phyloP scores from a whole-genome alignment of 2,888 invertebrate species.

The Hypomecis punctinalis region DNA sequence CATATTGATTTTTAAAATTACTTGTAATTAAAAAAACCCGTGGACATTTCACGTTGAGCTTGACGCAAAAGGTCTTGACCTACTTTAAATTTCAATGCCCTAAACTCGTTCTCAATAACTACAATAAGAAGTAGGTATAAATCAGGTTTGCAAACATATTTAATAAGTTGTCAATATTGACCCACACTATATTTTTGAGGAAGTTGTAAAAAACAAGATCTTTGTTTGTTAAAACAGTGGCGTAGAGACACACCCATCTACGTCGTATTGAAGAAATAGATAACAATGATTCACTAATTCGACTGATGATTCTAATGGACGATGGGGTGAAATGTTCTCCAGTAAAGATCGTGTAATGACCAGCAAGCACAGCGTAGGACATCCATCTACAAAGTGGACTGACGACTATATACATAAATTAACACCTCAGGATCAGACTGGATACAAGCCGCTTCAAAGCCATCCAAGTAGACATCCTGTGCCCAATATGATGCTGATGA shows the following conservation, averaged over 20 bases:
- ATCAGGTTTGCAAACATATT: conserved; percentile 3
- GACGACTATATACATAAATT: no score
- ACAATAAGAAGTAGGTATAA: background rate
- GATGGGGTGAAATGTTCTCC: no score
- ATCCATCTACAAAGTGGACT: no score
- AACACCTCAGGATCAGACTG: no score
- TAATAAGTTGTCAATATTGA: background rate
- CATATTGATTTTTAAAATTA: no score
- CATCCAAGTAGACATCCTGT: no score
- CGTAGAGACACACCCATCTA: background rate
- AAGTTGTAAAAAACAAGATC: conserved; percentile 1
- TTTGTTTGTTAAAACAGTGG: background rate
- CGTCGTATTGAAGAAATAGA: background rate
- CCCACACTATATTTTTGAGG: background rate
- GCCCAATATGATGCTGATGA: no score
- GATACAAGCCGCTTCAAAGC: no score
- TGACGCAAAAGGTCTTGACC: conserved; percentile 3
- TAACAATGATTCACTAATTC: background rate
- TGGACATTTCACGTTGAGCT: background rate
- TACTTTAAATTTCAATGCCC: conserved; percentile 18
- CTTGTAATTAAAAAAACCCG: no score
- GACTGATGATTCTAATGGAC: no score
- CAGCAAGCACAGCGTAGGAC: no score
- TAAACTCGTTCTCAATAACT: conserved; percentile 14
- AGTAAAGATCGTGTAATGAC: no score